Percentiles rank a stretch among this genome's conserved stretches.
Evolutionary conservation across 2,797 vertebrate genomes (phyloP).

Genomic region (Aulostomus chinensis): DNA sequence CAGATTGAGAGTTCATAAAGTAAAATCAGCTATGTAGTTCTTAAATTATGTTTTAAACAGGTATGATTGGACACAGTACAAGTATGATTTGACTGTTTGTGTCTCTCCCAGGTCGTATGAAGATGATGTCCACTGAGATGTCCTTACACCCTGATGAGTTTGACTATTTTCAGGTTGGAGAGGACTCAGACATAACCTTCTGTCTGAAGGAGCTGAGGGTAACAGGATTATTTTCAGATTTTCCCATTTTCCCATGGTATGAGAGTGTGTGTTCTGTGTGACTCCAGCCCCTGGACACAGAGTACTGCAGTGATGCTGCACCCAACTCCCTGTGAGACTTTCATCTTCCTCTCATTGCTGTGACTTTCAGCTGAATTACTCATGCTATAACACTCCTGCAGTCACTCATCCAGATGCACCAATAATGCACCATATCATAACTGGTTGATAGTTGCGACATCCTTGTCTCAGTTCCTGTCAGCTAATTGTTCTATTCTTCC

Average conservation of each 20-base stretch:
- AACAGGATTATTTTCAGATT: conserved; percentile 64
- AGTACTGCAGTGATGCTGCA: neutral
- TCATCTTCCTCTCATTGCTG: conserved; percentile 20
- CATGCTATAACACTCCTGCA: too few species aligned
- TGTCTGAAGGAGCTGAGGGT: conserved; percentile 95
- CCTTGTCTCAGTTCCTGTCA: neutral
- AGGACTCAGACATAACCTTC: conserved; percentile 90
- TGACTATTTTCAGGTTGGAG: conserved; percentile 88
- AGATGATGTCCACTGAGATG: conserved; percentile 86
- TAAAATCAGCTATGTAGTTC: too few species aligned
- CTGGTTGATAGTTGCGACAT: too few species aligned
- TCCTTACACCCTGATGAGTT: conserved; percentile 89
- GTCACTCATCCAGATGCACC: too few species aligned
- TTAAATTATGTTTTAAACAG: too few species aligned
- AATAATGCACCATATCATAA: too few species aligned
- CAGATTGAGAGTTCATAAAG: too few species aligned
- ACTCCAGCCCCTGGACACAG: too few species aligned
- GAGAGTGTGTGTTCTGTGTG: conserved; percentile 34
- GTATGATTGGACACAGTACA: neutral
- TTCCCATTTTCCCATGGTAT: conserved; percentile 36
- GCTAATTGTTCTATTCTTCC: conserved; percentile 11
- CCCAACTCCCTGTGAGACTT: conserved; percentile 27
- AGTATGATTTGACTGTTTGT: conserved; percentile 5
- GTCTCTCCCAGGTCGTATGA: conserved; percentile 78
- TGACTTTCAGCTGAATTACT: too few species aligned